Conservation (phyloP, 2,888 invertebrate species). For the Parnassius glacialis region DNA sequence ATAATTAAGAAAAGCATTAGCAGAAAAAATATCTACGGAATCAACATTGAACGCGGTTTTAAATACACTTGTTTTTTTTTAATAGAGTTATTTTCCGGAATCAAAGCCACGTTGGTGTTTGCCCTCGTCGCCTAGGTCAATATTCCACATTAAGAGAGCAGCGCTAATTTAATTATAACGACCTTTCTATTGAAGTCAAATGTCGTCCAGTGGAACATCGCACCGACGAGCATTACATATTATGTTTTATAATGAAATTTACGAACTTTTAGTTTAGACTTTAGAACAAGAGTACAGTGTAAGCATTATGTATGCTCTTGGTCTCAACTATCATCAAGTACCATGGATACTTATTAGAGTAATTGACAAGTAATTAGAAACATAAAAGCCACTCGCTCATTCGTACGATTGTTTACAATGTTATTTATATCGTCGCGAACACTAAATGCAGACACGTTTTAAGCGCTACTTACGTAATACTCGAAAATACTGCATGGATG, state of each 20-base stretch:
- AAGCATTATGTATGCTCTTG: constrained; percentile 33
- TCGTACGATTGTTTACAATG: constrained; percentile 33
- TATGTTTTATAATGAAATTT: constrained; percentile 46
- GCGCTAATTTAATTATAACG: constrained; percentile 66
- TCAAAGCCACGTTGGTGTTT: not conserved
- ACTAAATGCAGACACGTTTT: not conserved
- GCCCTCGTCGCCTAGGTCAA: constrained; percentile 34
- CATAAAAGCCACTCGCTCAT: constrained; percentile 43
- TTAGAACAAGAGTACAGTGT: constrained; percentile 20
- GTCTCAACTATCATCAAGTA: constrained; percentile 26
- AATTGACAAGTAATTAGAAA: constrained; percentile 52
- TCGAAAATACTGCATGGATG: not conserved
- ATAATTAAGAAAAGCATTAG: no score
- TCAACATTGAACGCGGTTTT: no score
- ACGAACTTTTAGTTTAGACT: constrained; percentile 36
- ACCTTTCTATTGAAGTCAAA: constrained; percentile 73
- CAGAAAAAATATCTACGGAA: no score
- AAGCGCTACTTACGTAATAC: constrained; percentile 29
- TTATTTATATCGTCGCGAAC: constrained; percentile 33
- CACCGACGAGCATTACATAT: constrained; percentile 17
- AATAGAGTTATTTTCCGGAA: not conserved
- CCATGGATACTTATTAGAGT: constrained; percentile 46
- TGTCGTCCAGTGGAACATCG: constrained; percentile 36
- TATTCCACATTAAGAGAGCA: constrained; percentile 51
- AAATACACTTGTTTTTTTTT: no score